These are phyloP conservation scores for Galbula dea DNA, from an alignment of 2,113 vertebrate species.

Conservation along the genomic window DNA sequence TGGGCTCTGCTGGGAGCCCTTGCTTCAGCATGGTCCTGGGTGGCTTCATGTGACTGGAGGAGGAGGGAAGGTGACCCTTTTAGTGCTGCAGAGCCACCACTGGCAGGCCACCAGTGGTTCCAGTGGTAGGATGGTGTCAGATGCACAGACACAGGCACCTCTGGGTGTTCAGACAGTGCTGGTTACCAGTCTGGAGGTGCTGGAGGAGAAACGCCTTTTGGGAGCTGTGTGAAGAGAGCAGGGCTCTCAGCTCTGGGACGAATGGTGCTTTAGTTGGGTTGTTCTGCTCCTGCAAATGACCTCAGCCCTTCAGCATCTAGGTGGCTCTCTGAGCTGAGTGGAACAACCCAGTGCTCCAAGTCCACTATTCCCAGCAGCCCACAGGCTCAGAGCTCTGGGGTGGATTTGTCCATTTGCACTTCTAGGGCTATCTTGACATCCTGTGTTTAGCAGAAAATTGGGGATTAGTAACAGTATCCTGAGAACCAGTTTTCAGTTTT, in stretches of 20 bases:
- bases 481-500: neutral
- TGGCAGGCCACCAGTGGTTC: accelerated
- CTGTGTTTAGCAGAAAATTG: neutral
- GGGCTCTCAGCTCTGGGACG: accelerated
- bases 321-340: neutral
- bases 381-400: accelerated
- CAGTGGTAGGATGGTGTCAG: accelerated
- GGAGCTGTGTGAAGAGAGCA: neutral
- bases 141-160: accelerated
- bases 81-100: accelerated
- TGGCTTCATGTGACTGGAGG: neutral
- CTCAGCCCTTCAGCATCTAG: accelerated
- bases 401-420: accelerated
- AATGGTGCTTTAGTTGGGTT: neutral
- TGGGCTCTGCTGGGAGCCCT: neutral
- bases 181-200: neutral
- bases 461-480: neutral
- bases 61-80: too few species aligned
- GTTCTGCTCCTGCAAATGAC: neutral
- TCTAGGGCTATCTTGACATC: neutral
- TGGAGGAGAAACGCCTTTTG: accelerated
- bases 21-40: accelerated
- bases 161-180: neutral
- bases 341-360: neutral
- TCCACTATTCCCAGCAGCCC: neutral